Base-by-base conservation (phyloP, 92 coral and sea anemone species). In the Plumapathes pennacea region DNA sequence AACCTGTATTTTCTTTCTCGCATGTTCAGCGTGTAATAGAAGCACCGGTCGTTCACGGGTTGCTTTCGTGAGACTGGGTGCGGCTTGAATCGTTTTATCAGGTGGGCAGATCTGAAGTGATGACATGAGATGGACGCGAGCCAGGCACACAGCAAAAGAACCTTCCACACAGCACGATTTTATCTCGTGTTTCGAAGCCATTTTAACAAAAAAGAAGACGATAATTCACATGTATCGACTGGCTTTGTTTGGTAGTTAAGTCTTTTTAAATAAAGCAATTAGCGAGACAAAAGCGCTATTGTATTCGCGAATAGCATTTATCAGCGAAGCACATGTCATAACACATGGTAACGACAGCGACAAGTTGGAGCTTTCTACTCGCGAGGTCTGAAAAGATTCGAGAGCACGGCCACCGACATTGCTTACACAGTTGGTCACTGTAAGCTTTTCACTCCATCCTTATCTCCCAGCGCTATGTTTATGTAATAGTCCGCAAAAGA, bases 341-440 rank as follows among this genome's bases (percentile, higher is more conserved):
- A 77, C 96, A 87, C 96, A 87, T 87, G 96, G 72, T 83, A 77
- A 83, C 82, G 83, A 55, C 90, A 83, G 90, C 71, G 82, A 87
- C 96, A 82, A 78, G 61, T 62, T 64, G 73, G 64, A 56, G 67
- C 57, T 54, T 55, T 51, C 55, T 71, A 67, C 73, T 73, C 89
- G 54, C 78, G 84, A 63, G 32, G 62, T 75, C 63, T 62, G 78
- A 73, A 78, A 34, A 54, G 48, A 62, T 46, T 62, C 54, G 51
- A 83, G 71, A 57, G 82, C 83, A 80, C 80, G 46, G 47, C 4
- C 17, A 11, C 29, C 27, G 26, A 3, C 29, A 17, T 37, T 85
- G 92, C 84, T 80, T 85, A 78, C 88, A 73, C 88, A 80, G 92
- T 80, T 81, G 92, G 72, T 45, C 64, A 33, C 64, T 45, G 56